A percentile compares a stretch with the other conserved stretches of the same genome.
phyloP scores from a whole-genome alignment of 2,113 vertebrate genomes.

The Oreotrochilus melanogaster region DNA sequence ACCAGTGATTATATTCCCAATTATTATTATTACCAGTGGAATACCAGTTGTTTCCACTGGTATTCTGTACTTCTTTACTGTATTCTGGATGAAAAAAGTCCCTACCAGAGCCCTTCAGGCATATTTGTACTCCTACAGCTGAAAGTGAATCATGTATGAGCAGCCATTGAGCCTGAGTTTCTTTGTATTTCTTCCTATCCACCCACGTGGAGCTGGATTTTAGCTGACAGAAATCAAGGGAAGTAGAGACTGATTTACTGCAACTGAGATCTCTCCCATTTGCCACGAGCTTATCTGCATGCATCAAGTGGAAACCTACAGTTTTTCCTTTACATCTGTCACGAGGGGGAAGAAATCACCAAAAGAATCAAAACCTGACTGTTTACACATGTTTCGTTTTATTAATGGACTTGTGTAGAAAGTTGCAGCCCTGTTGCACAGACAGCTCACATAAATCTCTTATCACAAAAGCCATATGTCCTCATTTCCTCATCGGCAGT shows the following conservation, averaged over 20 bases:
- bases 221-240: background rate
- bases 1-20: no score
- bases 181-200: background rate
- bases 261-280: background rate
- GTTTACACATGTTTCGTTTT: constrained; percentile 67
- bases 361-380: constrained; percentile 56
- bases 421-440: background rate
- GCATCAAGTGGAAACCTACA: constrained; percentile 44
- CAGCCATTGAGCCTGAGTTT: fast-evolving
- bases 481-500: constrained; percentile 54
- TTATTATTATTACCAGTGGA: no score
- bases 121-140: background rate
- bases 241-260: background rate
- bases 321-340: constrained; percentile 67
- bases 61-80: background rate
- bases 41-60: background rate
- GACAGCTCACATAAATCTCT: constrained; percentile 56
- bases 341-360: constrained; percentile 40
- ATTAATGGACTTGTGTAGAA: constrained; percentile 63
- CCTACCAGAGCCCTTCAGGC: background rate
- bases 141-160: background rate
- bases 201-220: constrained; percentile 11
- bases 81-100: background rate
- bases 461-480: constrained; percentile 73
- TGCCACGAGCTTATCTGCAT: background rate